These are phyloP conservation scores for Acheta domesticus DNA, from an alignment of 2,888 invertebrate genomes.

Conservation along the genomic window DNA sequence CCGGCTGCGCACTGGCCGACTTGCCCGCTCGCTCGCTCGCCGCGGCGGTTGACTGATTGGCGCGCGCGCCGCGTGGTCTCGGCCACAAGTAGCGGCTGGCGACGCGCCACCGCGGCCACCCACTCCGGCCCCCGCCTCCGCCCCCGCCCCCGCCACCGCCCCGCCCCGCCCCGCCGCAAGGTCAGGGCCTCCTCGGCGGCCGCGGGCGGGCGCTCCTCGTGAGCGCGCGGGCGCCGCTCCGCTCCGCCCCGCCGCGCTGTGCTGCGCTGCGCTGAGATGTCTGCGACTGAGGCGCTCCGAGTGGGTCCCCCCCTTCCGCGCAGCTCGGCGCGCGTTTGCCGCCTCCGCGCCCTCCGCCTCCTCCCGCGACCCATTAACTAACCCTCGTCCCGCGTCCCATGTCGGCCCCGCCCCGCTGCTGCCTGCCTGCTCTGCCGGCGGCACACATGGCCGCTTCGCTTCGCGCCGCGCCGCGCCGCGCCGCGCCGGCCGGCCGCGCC, in stretches of 20 bases:
- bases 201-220: too few relatives aligned
- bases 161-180: background rate
- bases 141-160: background rate
- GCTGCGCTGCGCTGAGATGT: too few relatives aligned
- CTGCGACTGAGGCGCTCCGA: background rate
- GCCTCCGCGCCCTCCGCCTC: background rate
- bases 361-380: background rate
- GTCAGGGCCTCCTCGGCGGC: too few relatives aligned
- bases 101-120: background rate
- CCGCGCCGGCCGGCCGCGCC: background rate
- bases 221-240: too few relatives aligned
- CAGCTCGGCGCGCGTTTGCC: background rate
- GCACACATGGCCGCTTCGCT: background rate
- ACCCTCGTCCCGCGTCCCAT: conserved; percentile 1
- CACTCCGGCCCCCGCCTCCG: background rate
- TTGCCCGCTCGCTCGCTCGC: background rate
- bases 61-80: background rate
- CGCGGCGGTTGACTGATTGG: background rate
- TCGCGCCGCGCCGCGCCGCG: background rate
- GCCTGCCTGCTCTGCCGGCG: background rate
- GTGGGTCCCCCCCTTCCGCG: background rate
- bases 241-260: too few relatives aligned
- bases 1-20: background rate
- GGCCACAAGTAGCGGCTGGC: background rate
- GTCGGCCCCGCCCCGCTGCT: background rate